Base-by-base conservation (phyloP, 2,113 vertebrate genomes). In the Cyanoliseus patagonus region DNA sequence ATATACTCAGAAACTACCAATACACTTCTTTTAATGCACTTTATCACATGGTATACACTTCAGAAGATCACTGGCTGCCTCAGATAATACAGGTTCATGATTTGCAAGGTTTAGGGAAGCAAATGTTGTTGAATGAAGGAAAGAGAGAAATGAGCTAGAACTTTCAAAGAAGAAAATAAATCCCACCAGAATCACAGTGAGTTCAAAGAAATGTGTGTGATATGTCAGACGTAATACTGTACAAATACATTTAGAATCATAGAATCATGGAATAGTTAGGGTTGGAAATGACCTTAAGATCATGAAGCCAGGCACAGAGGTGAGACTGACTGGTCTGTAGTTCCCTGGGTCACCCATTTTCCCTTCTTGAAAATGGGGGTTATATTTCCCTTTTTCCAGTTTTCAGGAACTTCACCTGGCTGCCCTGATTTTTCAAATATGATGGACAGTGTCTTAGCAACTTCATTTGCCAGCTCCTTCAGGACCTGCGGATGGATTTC, bases 101-200 rank as follows among this genome's bases (percentile, higher is more conserved):
- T 41, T 33, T 67, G 52, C 25, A 51, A 28, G 33, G 13, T 59
- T n/a, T 59, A 41, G 16, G 31, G 28, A 70, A 13, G 35, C 18
- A 81, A 63, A 28, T 44, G 25, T 13, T 59, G 13, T 51, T 79
- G 63, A 76, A 76, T 13, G 22, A 72, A 72, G 25, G 68, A 62
- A 77, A 75, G 30, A 64, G 7, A 67, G 7, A 24, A 79, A 69
- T n/a, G 10, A 73, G 20, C 52, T 7, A 88, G 17, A 83, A 55
- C 59, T 53, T 15, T 46, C 27, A 77, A 49, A 55, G 24, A 90
- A 31, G 22, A 87, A 87, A 46, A 42, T 80, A 68, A 11, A 11
- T 4, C 2, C 6, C 12, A 13, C 7, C 10, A 61, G 33, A 73
- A 41, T 11, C 3, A 0, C 15, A 74, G 35, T 17, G 3, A 66